Conservation (phyloP, 2,113 vertebrate genomes). For the Notiomystis cincta region DNA sequence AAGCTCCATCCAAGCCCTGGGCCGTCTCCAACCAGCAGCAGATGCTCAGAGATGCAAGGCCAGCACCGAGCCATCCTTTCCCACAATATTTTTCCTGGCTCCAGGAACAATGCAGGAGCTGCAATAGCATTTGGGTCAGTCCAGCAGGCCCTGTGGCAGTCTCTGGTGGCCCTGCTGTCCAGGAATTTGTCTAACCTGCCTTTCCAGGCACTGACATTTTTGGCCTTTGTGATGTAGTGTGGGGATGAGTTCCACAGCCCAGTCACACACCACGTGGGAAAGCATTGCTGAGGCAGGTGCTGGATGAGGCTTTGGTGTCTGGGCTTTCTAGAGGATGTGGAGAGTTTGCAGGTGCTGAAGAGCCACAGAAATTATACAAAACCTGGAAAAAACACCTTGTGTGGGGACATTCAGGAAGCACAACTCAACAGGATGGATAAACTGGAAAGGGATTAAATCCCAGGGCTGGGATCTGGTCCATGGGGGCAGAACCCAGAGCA, state of each 20-base stretch:
- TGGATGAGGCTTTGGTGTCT: not conserved
- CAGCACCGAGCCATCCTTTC: not conserved
- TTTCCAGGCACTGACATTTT: not conserved
- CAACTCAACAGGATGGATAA: not conserved
- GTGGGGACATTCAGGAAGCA: not conserved
- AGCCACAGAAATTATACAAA: not conserved
- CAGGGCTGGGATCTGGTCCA: not conserved
- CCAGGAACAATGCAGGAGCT: not conserved
- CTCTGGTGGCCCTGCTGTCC: not conserved
- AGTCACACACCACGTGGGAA: accelerated
- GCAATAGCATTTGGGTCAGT: not conserved
- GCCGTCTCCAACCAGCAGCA: not conserved
- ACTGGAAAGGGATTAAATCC: not conserved
- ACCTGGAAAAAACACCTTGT: not conserved
- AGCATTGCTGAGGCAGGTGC: not conserved
- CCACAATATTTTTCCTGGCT: not conserved
- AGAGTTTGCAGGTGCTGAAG: not conserved
- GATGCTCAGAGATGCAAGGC: not conserved
- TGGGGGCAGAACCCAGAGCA: not conserved
- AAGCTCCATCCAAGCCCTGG: not conserved
- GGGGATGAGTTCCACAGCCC: not conserved
- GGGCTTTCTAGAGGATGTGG: not conserved
- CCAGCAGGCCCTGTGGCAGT: not conserved
- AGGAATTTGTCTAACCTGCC: not conserved
- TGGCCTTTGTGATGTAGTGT: not conserved